Conservation (phyloP, 1,140 invertebrate species). For the Brachionus koreanus region DNA sequence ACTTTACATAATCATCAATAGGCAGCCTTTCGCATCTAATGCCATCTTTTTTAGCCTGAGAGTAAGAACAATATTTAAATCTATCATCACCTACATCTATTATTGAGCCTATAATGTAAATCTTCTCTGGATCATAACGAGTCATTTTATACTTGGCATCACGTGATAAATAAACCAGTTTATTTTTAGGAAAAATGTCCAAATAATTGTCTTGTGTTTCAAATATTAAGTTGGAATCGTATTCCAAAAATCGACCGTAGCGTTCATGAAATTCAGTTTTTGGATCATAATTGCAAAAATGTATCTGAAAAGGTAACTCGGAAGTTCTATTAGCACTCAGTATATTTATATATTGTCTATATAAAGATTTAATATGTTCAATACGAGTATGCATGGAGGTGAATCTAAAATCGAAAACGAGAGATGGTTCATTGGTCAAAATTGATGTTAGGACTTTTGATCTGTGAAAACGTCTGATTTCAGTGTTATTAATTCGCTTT, state of each 20-base stretch:
- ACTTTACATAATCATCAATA: constrained; percentile 39
- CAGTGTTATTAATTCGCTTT: not conserved
- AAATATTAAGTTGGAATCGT: constrained; percentile 12
- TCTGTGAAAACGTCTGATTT: not conserved
- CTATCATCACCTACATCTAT: constrained; percentile 47
- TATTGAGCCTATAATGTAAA: constrained; percentile 49
- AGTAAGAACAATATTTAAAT: constrained; percentile 35
- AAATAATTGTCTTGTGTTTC: constrained; percentile 34
- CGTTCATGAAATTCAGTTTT: constrained; percentile 27
- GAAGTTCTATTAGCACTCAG: not conserved
- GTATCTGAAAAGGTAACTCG: constrained; percentile 1
- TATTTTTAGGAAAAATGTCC: constrained; percentile 45
- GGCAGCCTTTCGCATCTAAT: constrained; percentile 41
- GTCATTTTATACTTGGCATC: constrained; percentile 43
- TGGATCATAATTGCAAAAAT: constrained; percentile 41
- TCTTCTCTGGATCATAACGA: constrained; percentile 44
- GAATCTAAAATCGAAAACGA: constrained; percentile 39
- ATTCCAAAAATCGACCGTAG: not conserved
- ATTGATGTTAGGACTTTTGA: constrained; percentile 16
- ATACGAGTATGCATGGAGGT: not conserved
- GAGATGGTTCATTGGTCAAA: not conserved
- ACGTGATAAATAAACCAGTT: constrained; percentile 47
- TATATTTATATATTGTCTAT: constrained; percentile 38
- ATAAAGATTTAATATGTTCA: constrained; percentile 35
- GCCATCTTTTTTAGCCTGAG: constrained; percentile 29